These are phyloP conservation scores for Endomychus coccineus DNA, from an alignment of 2,888 invertebrate species.

Conservation along the genomic window DNA sequence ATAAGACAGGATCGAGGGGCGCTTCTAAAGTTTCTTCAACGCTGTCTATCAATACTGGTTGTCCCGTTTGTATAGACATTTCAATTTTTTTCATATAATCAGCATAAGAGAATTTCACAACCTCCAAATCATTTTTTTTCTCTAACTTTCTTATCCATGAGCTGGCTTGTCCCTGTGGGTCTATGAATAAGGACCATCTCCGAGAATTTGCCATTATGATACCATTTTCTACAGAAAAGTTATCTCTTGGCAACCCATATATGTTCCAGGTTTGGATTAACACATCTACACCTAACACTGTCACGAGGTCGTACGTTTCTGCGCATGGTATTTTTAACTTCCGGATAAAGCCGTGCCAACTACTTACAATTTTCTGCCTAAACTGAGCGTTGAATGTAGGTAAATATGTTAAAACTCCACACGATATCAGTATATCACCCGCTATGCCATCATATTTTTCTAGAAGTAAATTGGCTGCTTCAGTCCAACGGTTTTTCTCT, in stretches of 20 bases:
- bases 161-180: constrained; percentile 80
- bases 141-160: constrained; percentile 82
- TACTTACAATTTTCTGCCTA: constrained; percentile 51
- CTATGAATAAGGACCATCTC: constrained; percentile 72
- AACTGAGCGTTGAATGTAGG: constrained; percentile 73
- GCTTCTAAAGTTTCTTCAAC: constrained; percentile 72
- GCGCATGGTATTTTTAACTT: constrained; percentile 71
- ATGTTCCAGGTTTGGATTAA: constrained; percentile 83
- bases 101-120: constrained; percentile 66
- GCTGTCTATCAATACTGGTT: constrained; percentile 70
- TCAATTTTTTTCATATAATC: constrained; percentile 72
- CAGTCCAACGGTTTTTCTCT: constrained; percentile 79
- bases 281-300: constrained; percentile 75
- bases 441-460: constrained; percentile 71
- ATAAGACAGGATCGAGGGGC: constrained; percentile 67
- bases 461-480: constrained; percentile 68
- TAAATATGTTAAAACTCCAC: constrained; percentile 83
- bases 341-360: constrained; percentile 64
- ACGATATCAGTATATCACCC: constrained; percentile 83
- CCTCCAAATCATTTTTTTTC: constrained; percentile 59
- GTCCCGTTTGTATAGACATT: constrained; percentile 66
- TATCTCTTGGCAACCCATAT: constrained; percentile 69
- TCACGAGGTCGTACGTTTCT: constrained; percentile 61
- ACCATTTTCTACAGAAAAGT: constrained; percentile 77
- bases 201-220: constrained; percentile 74